Base-by-base conservation (phyloP, 2,797 vertebrate genomes). In the Gorsachius magnificus region DNA sequence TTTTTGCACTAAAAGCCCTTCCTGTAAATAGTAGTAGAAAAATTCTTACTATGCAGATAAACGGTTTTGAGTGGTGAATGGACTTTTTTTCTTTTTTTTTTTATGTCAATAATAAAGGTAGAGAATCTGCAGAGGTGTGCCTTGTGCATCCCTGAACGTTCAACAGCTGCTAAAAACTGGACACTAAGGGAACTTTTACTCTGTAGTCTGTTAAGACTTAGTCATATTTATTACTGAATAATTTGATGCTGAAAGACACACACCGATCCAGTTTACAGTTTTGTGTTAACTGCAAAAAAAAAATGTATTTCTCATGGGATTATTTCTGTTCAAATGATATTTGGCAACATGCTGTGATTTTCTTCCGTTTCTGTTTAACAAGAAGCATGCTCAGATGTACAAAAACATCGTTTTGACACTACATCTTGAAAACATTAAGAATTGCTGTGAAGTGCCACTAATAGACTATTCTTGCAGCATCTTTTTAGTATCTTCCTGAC, bases 1-100 rank as follows among this genome's bases (percentile, higher is more conserved):
- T 97, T 98, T 95, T 98, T 98, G 98, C 98, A 98, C 98, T 98
- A 98, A 96, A 97, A 97, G 91, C 94, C 96, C 97, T 98, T 97
- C 97, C 93, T 98, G 98, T 98, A 98, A 98, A 98, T 98, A 97
- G 94, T 97, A 96, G 95, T 97, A 98, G 96, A 98, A 94, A 94
- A 96, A 98, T 94, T 97, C 96, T 98, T 98, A 96, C 98, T 99
- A 98, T 99, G 98, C 98, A 98, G 98, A 98, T 97, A 97, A 97
- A 90, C 91, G 45, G 97, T 98, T 97, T 97, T 95, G 96, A 98
- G 98, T 97, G 98, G 97, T 97, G 97, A 97, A 96, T 46, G 93
- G 96, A 98, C 94, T 74, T 88, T 36, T n/a, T 50, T 36, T 96
- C 83, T 97, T 98, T 56, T 43, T 43, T 43, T 43, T 43, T 43